phyloP scores from a whole-genome alignment of 1,140 invertebrate genomes.

The Ooceraea biroi region DNA sequence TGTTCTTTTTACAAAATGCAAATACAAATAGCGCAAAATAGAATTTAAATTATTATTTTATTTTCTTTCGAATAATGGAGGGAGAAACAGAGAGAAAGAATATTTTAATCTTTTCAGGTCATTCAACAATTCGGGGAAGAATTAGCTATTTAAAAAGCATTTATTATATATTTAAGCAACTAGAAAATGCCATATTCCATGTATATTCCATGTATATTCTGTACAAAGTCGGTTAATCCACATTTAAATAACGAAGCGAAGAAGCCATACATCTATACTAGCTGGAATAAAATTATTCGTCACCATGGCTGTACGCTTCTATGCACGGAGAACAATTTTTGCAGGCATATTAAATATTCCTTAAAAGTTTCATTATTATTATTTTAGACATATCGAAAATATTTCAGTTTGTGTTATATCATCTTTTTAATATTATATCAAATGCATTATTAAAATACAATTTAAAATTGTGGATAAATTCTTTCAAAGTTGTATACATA shows the following conservation, averaged over 20 bases:
- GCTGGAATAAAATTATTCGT: conserved; percentile 62
- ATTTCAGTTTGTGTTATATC: background rate
- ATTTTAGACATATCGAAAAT: background rate
- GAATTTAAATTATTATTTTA: too few species aligned
- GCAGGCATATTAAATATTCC: background rate
- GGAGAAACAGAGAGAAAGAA: too few species aligned
- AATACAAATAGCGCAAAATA: too few species aligned
- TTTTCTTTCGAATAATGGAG: too few species aligned
- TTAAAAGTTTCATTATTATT: background rate
- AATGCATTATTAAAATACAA: background rate
- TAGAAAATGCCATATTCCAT: too few species aligned
- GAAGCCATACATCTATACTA: conserved; percentile 79
- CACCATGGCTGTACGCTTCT: conserved; percentile 55
- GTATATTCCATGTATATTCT: background rate
- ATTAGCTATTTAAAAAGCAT: too few species aligned
- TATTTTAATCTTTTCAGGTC: too few species aligned
- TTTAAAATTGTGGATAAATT: background rate
- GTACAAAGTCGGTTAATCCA: conserved; percentile 74
- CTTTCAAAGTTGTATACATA: background rate
- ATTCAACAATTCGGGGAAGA: too few species aligned
- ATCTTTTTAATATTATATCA: background rate
- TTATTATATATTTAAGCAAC: too few species aligned
- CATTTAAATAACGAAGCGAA: conserved; percentile 81
- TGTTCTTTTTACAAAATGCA: too few species aligned
- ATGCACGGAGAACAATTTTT: background rate